Percentiles rank a stretch among this genome's conserved stretches.
Conservation (phyloP, 2,113 vertebrate genomes). For the Anolis carolinensis region DNA sequence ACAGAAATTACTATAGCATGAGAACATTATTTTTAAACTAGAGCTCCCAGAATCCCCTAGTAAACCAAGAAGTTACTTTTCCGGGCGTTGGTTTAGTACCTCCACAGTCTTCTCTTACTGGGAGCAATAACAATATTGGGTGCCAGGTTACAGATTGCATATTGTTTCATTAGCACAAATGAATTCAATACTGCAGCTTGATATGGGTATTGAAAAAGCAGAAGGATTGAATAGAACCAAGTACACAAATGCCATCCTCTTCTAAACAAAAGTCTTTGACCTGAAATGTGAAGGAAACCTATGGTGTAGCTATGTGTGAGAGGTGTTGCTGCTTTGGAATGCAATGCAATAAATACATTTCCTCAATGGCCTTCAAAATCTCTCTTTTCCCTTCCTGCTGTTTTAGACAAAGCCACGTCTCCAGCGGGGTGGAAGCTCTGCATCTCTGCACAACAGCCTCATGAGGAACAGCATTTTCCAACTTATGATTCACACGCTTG, state of each 20-base stretch:
- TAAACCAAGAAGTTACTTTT: no score
- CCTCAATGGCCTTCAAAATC: not conserved
- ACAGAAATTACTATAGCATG: no score
- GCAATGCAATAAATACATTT: not conserved
- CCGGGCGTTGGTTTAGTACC: no score
- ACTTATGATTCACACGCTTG: constrained; percentile 97
- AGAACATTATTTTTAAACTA: no score
- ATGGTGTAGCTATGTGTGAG: not conserved
- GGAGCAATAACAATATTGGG: no score
- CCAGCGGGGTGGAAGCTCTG: constrained; percentile 93
- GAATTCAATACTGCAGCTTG: not conserved
- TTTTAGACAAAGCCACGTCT: constrained; percentile 89
- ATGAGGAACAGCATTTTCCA: constrained; percentile 99
- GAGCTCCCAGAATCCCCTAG: no score
- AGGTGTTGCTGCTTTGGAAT: not conserved
- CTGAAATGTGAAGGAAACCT: not conserved
- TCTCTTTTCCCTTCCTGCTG: constrained; percentile 38
- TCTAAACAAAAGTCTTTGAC: not conserved
- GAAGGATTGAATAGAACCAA: not conserved
- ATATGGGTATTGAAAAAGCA: no score
- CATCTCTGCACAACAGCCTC: constrained; percentile 95
- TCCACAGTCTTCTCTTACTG: no score
- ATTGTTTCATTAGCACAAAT: not conserved
- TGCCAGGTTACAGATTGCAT: no score
- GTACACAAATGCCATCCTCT: not conserved